phyloP scores from a whole-genome alignment of 2,113 vertebrate genomes.

The Hyperopisus bebe region DNA sequence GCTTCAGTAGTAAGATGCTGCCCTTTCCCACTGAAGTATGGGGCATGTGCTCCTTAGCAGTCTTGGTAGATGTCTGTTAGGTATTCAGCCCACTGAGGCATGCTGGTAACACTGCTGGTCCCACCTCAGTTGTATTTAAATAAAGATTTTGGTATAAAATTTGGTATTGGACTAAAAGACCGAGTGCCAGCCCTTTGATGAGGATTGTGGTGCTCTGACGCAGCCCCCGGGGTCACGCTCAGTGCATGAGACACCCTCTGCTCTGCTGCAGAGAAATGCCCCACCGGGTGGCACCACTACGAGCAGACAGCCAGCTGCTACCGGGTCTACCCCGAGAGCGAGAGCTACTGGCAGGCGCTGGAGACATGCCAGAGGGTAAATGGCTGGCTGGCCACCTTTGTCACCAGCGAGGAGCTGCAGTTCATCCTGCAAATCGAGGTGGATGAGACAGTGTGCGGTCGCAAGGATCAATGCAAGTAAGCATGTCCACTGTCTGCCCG shows the following conservation, averaged over 20 bases:
- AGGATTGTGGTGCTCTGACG: not conserved
- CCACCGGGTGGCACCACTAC: slow-evolving; percentile 95
- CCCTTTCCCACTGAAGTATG: not conserved
- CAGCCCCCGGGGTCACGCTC: not conserved
- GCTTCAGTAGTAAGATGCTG: slow-evolving; percentile 84
- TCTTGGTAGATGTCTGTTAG: not conserved
- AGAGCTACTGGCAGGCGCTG: slow-evolving; percentile 96
- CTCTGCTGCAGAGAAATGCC: slow-evolving; percentile 81
- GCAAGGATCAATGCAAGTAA: slow-evolving; percentile 85
- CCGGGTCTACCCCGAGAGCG: slow-evolving; percentile 78
- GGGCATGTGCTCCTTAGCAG: not conserved
- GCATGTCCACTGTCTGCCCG: slow-evolving; percentile 32
- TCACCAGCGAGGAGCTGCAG: slow-evolving; percentile 88
- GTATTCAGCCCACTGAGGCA: not conserved
- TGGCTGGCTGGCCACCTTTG: slow-evolving; percentile 87
- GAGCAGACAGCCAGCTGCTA: slow-evolving; percentile 97
- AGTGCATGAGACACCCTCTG: not conserved
- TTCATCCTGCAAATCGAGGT: slow-evolving; percentile 92
- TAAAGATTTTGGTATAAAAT: too few species aligned
- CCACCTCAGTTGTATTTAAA: not conserved
- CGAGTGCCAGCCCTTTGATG: not conserved
- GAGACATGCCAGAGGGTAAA: slow-evolving; percentile 92
- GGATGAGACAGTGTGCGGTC: slow-evolving; percentile 78
- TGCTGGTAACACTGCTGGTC: not conserved
- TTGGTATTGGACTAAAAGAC: not conserved